Evolutionary conservation across 2,113 vertebrate genomes (phyloP).

Genomic region (Polyodon spathula): DNA sequence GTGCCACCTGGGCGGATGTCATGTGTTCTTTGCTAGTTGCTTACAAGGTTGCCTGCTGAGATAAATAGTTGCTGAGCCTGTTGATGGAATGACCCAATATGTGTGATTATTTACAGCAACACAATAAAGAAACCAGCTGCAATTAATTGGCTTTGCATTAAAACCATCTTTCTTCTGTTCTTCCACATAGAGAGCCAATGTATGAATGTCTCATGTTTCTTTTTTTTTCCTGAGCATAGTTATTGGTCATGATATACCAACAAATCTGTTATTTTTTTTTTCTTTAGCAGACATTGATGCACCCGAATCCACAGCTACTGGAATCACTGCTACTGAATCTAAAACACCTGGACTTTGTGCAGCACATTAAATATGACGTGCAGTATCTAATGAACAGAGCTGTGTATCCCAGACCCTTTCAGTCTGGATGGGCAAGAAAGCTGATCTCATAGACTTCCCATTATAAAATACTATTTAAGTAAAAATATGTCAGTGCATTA

Average conservation of each 20-base stretch:
- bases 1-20: constrained; percentile 44
- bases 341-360: too few species aligned
- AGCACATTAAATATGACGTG: too few species aligned
- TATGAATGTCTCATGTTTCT: constrained; percentile 28
- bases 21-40: constrained; percentile 34
- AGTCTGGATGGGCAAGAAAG: too few species aligned
- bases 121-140: constrained; percentile 27
- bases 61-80: constrained; percentile 26
- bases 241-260: background rate
- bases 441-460: too few species aligned
- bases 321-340: too few species aligned
- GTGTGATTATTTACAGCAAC: constrained; percentile 22
- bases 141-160: constrained; percentile 27
- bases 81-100: constrained; percentile 18
- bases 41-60: constrained; percentile 30
- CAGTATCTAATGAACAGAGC: too few species aligned
- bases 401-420: too few species aligned
- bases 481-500: too few species aligned
- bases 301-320: too few species aligned
- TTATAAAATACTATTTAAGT: too few species aligned
- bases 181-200: constrained; percentile 26
- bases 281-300: too few species aligned
- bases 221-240: constrained; percentile 12
- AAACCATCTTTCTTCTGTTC: constrained; percentile 12
- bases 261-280: background rate